These are phyloP conservation scores for Pandemis cinnamomeana DNA, from an alignment of 2,888 invertebrate species.

Conservation along the genomic window DNA sequence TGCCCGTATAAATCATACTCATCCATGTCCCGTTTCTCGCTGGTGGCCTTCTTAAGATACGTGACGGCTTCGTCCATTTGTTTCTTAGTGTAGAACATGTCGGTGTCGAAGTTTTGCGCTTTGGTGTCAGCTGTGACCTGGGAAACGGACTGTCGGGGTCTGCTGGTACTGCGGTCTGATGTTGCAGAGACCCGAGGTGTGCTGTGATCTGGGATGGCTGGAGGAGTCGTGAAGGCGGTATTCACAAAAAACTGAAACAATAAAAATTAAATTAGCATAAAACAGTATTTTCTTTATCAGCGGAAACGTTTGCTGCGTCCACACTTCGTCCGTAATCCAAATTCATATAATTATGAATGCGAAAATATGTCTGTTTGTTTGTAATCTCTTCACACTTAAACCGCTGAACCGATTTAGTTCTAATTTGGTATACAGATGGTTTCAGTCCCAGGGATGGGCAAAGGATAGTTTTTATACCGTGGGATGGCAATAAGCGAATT, in stretches of 20 bases:
- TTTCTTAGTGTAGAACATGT: slow-evolving; percentile 49
- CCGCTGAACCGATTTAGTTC: no score
- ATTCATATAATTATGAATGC: no score
- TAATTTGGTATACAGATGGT: no score
- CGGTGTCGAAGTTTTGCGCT: slow-evolving; percentile 17
- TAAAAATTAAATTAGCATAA: neutral
- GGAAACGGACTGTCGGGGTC: slow-evolving; percentile 43
- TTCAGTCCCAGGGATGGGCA: no score
- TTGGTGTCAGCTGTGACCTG: slow-evolving; percentile 43
- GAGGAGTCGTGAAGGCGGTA: slow-evolving; percentile 38
- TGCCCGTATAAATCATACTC: slow-evolving; percentile 76
- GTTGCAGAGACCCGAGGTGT: slow-evolving; percentile 44
- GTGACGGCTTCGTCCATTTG: slow-evolving; percentile 52
- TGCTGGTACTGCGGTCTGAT: slow-evolving; percentile 45
- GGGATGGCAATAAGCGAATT: no score
- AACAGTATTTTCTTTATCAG: no score
- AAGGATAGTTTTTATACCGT: no score
- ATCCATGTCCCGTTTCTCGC: slow-evolving; percentile 60
- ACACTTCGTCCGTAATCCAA: no score
- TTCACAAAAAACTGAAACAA: slow-evolving; percentile 51
- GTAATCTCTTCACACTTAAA: no score
- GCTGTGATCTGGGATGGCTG: slow-evolving; percentile 48
- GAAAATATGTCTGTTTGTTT: no score
- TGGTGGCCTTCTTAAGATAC: slow-evolving; percentile 48
- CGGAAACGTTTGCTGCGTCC: no score